Base-by-base conservation (phyloP, 2,113 vertebrate species). In the Onychorhynchus coronatus region DNA sequence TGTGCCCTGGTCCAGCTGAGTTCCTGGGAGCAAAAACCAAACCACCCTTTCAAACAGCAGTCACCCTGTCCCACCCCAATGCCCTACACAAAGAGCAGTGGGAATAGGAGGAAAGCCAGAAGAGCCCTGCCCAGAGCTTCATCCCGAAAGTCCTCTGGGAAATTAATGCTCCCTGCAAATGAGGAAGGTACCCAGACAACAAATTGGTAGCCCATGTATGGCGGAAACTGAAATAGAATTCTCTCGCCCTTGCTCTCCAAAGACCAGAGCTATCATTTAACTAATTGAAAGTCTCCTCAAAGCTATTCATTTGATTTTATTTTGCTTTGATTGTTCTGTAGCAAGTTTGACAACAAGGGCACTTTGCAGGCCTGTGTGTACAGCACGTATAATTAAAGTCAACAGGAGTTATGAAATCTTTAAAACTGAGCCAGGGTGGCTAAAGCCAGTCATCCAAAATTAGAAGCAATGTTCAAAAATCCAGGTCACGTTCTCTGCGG, bases 211-310 rank as follows among this genome's bases (percentile, higher is more conserved):
- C 15, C 83, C 71, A n/a, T 61, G 15, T 72, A 83, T 62, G 44
- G 65, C 25, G 17, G 66, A 56, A 82, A 93, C 86, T 53, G 76
- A 83, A 97, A 95, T 27, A 82, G 73, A 91, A 84, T n/a, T 28
- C 27, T 61, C 30, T 35, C 1, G 8, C 82, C 77, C 25, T 94
- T 84, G 42, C n/a, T 78, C 11, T 92, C 76, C 76, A 41, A 94
- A 75, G 92, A 74, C 82, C 21, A 86, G 28, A 88, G 63, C 82
- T 93, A 78, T 94, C 79, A 96, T 97, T 96, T 91, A 62, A 59
- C 11, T 88, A 97, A 97, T 96, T 95, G 91, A 95, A 97, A 96
- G 46, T 56, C 68, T 88, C 74, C 88, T 83, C 61, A 41, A 93
- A 94, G 28, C 68, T 80, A 93, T 59, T 93, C 0, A 88, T 96